Evolutionary conservation across 1,140 invertebrate species (phyloP), one percentile per base, ranked within the genome.

Genomic region (Steinernema feltiae): DNA sequence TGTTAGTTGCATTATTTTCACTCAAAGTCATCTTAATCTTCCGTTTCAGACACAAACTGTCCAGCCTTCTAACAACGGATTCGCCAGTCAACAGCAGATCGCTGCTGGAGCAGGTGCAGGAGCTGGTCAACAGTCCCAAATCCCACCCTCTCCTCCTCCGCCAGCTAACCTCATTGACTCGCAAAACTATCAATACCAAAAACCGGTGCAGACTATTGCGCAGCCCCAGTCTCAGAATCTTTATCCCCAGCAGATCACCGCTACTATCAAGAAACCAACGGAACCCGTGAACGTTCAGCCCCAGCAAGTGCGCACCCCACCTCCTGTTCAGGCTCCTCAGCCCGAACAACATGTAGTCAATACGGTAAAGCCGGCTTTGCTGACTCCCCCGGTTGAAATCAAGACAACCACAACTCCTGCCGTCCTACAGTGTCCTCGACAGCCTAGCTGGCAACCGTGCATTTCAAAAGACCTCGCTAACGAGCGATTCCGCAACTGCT

Each of bases 401-500:
- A 30, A 71, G 29, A 30, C 70, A n/a, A 30, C 72, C 70, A 48
- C 32, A 18, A 41, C 48, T 32, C 32, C 27, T 30, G 41, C 63
- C n/a, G 17, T 21, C n/a, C 48, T 78, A 46, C 76, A 79, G 71
- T 80, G 79, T 31, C 76, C 77, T 71, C 32, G 69, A 32, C 70
- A 79, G 72, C 79, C 83, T 53, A 85, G 84, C 71, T 85, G 83
- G 84, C 80, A 84, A 71, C 85, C 84, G 18, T 85, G 84, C 53
- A 82, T 85, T 30, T 70, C 84, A 12, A 85, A 85, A 75, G 82
- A 86, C 15, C 32, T 84, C 0, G 84, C 84, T n/a, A 86, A 85
- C 72, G 78, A 80, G 15, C 78, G 84, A 24, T 85, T 85, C 77
- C 75, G 75, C 0, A 86, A 84, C 72, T 85, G 84, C 41, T 85